phyloP scores from a whole-genome alignment of 2,888 invertebrate genomes.

The Metallyticus violacea region DNA sequence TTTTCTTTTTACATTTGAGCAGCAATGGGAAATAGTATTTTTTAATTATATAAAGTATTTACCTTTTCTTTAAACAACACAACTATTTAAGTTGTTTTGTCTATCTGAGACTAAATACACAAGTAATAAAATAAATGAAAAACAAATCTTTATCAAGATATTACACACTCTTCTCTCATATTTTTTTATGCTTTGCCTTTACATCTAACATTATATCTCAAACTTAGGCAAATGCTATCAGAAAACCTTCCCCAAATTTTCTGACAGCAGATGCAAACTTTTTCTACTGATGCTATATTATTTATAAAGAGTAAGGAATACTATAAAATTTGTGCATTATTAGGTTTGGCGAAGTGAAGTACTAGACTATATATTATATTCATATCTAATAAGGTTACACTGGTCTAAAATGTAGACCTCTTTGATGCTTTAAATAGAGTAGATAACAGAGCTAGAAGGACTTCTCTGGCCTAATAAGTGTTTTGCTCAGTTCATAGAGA shows the following conservation, averaged over 20 bases:
- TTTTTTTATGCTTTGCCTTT: neutral
- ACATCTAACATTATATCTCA: neutral
- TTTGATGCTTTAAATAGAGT: neutral
- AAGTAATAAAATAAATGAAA: neutral
- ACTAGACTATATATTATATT: neutral
- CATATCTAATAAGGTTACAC: neutral
- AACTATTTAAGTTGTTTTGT: neutral
- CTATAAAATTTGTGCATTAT: neutral
- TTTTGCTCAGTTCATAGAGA: neutral
- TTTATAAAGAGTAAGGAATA: neutral
- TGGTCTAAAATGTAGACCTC: neutral
- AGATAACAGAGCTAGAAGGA: neutral
- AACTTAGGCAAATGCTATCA: constrained; percentile 18
- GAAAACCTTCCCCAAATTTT: constrained; percentile 35
- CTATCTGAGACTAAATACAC: neutral
- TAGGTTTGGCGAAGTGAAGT: neutral
- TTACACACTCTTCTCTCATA: neutral
- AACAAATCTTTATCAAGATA: neutral
- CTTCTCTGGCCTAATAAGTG: neutral
- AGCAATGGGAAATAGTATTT: constrained; percentile 10
- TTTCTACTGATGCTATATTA: neutral
- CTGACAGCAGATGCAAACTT: constrained; percentile 24
- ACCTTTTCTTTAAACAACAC: neutral
- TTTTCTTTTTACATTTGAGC: constrained; percentile 6
- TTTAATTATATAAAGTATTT: constrained; percentile 12